Evolutionary conservation across 2,113 vertebrate species (phyloP).

Genomic region (Hippocampus mohnikei): DNA sequence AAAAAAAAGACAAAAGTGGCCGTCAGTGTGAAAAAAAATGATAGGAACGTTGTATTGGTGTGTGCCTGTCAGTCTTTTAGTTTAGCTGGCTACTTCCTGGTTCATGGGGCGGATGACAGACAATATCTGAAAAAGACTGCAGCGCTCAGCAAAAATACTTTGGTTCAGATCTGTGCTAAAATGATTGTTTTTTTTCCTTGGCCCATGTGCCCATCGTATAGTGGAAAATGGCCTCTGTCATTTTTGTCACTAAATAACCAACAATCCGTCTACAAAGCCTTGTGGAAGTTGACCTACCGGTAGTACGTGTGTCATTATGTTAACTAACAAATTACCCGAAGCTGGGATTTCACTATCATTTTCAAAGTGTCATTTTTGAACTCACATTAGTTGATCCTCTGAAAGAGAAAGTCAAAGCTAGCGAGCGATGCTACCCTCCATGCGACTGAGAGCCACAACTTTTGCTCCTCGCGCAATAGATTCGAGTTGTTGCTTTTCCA

Average conservation of each 20-base stretch:
- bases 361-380: too few relatives aligned
- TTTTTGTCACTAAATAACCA: background rate
- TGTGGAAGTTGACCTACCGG: background rate
- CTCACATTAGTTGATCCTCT: too few relatives aligned
- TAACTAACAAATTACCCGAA: too few relatives aligned
- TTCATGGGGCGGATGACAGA: background rate
- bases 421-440: too few relatives aligned
- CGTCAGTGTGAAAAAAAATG: background rate
- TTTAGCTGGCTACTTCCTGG: background rate
- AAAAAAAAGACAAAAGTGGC: background rate
- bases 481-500: too few relatives aligned
- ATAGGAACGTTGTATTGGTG: background rate
- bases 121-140: background rate
- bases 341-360: too few relatives aligned
- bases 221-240: background rate
- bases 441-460: too few relatives aligned
- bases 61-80: too few relatives aligned
- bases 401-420: too few relatives aligned
- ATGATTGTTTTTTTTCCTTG: background rate
- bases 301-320: background rate
- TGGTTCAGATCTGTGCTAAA: background rate
- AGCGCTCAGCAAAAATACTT: background rate
- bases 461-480: too few relatives aligned
- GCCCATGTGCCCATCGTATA: background rate
- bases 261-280: background rate